Conservation (phyloP, 2,797 vertebrate species). For the Lutra lutra region DNA sequence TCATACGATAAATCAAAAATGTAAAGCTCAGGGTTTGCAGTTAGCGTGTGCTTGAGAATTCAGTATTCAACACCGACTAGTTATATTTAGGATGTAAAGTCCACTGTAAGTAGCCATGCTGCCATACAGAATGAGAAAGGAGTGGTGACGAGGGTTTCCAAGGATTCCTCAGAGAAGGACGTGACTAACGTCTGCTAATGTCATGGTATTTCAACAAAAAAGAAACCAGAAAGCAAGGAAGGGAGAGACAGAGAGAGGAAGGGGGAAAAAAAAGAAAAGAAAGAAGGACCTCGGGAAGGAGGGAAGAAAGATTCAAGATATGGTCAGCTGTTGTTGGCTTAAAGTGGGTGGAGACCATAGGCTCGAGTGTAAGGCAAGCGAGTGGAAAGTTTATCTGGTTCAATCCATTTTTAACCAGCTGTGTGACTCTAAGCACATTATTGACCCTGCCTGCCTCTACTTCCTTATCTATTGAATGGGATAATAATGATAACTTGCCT, state of each 20-base stretch:
- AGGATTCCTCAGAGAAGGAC: not conserved
- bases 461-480: not conserved
- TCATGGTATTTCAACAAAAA: not conserved
- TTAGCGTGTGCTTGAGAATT: not conserved
- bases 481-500: not conserved
- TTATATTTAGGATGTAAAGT: not conserved
- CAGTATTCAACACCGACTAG: not conserved
- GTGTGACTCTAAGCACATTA: not conserved
- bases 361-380: not conserved
- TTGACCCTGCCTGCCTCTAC: not conserved
- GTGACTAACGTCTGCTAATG: not conserved
- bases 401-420: not conserved
- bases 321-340: too few relatives aligned
- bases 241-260: not conserved
- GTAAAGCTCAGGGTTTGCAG: not conserved
- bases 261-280: too few relatives aligned
- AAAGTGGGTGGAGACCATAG: not conserved
- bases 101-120: not conserved
- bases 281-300: rapidly evolving
- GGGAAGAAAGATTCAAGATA: not conserved
- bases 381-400: rapidly evolving
- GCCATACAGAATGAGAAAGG: not conserved
- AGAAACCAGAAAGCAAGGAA: not conserved
- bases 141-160: not conserved
- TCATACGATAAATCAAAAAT: not conserved